Evolutionary conservation across 2,888 invertebrate genomes (phyloP).

Genomic region (Unio pictorum): DNA sequence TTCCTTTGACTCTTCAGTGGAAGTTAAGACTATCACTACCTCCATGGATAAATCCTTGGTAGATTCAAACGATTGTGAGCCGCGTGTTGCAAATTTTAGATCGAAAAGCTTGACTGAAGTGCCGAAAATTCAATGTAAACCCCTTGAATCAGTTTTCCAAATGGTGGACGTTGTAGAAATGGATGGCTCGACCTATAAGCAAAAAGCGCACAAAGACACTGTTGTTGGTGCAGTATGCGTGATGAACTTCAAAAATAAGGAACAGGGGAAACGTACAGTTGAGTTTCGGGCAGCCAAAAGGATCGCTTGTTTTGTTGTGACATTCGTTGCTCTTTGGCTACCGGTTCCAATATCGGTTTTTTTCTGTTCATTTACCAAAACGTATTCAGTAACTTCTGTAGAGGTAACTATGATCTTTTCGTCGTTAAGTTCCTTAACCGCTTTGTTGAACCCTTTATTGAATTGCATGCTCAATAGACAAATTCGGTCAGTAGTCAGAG

Average conservation of each 20-base stretch:
- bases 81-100: no score
- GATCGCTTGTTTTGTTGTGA: conserved; percentile 40
- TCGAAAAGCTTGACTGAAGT: no score
- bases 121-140: no score
- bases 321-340: conserved; percentile 34
- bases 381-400: conserved; percentile 12
- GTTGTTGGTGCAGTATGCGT: conserved; percentile 58
- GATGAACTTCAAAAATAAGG: conserved; percentile 49
- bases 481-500: conserved; percentile 15
- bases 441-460: conserved; percentile 38
- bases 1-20: no score
- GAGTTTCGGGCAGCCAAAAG: conserved; percentile 57
- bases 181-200: conserved; percentile 45
- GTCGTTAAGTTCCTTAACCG: conserved; percentile 25
- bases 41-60: no score
- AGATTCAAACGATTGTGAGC: no score
- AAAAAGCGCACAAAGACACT: conserved; percentile 20
- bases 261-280: conserved; percentile 51
- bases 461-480: conserved; percentile 37
- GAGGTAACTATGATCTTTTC: conserved; percentile 18
- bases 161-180: conserved; percentile 45
- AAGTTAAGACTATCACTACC: no score
- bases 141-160: no score
- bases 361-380: conserved; percentile 13
- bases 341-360: conserved; percentile 31